Percentiles rank a stretch among this genome's conserved stretches.
These are phyloP conservation scores for Norana najaformis DNA, from an alignment of 2,888 invertebrate species.

Conservation along the genomic window DNA sequence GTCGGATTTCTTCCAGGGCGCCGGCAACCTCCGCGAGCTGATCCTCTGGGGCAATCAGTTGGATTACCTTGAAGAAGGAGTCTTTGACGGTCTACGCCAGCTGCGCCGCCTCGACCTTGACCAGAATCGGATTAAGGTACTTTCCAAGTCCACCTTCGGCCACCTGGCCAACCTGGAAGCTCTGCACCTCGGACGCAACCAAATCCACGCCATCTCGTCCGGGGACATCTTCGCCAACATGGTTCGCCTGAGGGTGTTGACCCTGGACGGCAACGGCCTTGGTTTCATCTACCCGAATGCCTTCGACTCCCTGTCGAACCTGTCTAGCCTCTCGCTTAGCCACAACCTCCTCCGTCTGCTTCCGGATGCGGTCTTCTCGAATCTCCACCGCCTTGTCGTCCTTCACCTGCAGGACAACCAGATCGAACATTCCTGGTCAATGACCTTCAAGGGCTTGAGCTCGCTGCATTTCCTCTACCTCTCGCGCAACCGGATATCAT, in stretches of 20 bases:
- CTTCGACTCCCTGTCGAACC: conserved; percentile 39
- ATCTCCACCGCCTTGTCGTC: conserved; percentile 38
- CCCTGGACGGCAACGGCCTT: conserved; percentile 42
- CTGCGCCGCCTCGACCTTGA: conserved; percentile 43
- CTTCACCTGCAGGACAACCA: conserved; percentile 42
- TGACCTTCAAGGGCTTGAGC: conserved; percentile 35
- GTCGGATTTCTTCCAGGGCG: conserved; percentile 35
- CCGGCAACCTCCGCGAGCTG: conserved; percentile 40
- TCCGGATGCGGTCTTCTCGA: conserved; percentile 36
- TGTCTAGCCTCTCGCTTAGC: conserved; percentile 40
- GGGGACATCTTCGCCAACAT: conserved; percentile 38
- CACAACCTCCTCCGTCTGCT: conserved; percentile 40
- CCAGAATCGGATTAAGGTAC: conserved; percentile 37
- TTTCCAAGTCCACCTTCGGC: conserved; percentile 37
- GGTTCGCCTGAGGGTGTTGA: conserved; percentile 41
- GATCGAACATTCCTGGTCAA: conserved; percentile 39
- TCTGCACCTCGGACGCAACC: conserved; percentile 43
- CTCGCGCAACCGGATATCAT: conserved; percentile 29
- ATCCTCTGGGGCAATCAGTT: conserved; percentile 44
- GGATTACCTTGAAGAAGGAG: conserved; percentile 33
- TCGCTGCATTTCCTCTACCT: conserved; percentile 41
- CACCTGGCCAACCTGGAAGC: conserved; percentile 41
- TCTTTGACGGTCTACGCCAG: conserved; percentile 39
- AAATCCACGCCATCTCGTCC: conserved; percentile 33
- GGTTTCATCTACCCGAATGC: conserved; percentile 38